Base-by-base conservation (phyloP, 1,140 invertebrate species). In the Pseudomyrmex cubaensis region DNA sequence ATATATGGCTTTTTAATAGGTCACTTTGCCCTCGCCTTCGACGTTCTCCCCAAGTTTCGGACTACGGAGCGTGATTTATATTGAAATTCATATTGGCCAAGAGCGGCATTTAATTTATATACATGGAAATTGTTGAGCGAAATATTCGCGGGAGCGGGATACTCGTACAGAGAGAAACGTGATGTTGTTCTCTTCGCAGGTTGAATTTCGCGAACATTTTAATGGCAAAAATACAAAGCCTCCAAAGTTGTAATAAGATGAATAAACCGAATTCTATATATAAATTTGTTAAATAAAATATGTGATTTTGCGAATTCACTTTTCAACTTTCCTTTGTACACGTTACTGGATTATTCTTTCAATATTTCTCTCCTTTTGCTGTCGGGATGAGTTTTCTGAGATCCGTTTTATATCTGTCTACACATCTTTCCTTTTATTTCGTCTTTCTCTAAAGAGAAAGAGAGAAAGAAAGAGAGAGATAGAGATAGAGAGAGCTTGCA, bases 251-350 rank as follows among this genome's bases (percentile, higher is more conserved):
- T 61, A 83, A 89, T 85, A 85, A 83, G 85, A 82, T 86, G 87
- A 91, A 89, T 82, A 85, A 75, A 77, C 83, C 87, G 9, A 89
- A 83, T 84, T 35, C 35, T 77, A 3, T 10, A 25, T 22, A 70
- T 35, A 35, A 35, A 25, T 61, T 82, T 72, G 35, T 15, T 10
- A 70, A 52, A 59, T 62, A 73, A 46, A 77, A 72, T 44, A 35
- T 7, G 69, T 50, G 4, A 69, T 48, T 52, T 63, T 48, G 15
- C 22, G 20, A 59, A 25, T 52, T 63, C 56, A 64, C 15, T 59
- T 56, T 50, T 76, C 44, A 25, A 66, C 17, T 15, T 56, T 50
- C 48, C 57, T 78, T 64, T 59, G 70, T 50, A 17, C 48, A 35
- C 20, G 7, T 62, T n/a, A 59, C 20, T 66, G 25, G 15, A 69